A percentile compares a stretch with the other conserved stretches of the same genome.
Conservation (phyloP, 2,113 vertebrate genomes). For the Rhinopomastus cyanomelas region DNA sequence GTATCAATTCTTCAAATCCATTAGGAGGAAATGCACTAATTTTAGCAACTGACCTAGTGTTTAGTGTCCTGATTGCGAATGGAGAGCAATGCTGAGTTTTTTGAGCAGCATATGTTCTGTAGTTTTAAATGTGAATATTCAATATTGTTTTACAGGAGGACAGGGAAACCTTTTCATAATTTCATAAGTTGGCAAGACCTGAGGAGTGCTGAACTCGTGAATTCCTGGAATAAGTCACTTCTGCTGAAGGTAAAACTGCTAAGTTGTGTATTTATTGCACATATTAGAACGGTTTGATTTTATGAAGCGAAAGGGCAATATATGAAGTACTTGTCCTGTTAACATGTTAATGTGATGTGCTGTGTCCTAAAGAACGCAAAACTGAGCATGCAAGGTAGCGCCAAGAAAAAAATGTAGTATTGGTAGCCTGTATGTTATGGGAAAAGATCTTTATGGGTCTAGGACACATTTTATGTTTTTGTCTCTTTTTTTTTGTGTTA, state of each 20-base stretch:
- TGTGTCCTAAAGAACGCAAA: neutral
- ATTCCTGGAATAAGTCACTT: conserved; percentile 90
- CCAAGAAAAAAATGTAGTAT: neutral
- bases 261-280: neutral
- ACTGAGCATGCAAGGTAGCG: neutral
- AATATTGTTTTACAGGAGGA: conserved; percentile 79
- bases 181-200: conserved; percentile 97
- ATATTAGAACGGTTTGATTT: neutral
- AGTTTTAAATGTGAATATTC: neutral
- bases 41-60: neutral
- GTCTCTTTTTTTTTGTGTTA: neutral
- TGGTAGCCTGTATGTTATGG: neutral
- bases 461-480: neutral
- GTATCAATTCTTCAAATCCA: neutral
- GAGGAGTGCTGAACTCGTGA: conserved; percentile 85
- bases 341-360: neutral
- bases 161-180: conserved; percentile 93
- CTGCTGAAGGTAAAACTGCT: conserved; percentile 83
- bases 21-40: neutral
- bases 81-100: neutral
- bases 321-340: neutral
- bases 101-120: neutral
- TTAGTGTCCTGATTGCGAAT: neutral
- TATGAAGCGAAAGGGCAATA: neutral
- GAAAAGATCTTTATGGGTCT: neutral